Conservation (phyloP, 2,888 invertebrate species). For the Pseudolycoriella hygida region DNA sequence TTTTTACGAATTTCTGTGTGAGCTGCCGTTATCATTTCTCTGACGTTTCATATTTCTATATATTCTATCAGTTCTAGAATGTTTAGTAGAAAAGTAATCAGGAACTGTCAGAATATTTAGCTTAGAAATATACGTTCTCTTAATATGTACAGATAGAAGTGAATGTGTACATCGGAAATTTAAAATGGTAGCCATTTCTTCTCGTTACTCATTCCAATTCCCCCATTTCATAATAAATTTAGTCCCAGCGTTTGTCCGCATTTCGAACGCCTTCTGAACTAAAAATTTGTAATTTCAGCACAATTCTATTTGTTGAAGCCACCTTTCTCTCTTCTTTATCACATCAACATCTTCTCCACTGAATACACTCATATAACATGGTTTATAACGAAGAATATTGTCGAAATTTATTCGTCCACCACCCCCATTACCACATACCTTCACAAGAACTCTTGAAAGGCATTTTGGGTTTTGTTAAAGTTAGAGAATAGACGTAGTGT, state of each 20-base stretch:
- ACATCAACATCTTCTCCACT: slow-evolving; percentile 2
- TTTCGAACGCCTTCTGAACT: slow-evolving; percentile 7
- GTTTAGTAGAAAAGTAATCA: no score
- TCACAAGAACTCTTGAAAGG: slow-evolving; percentile 1
- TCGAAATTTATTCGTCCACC: background rate
- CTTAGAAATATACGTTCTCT: no score
- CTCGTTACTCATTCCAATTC: background rate
- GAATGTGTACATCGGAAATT: no score
- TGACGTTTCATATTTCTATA: no score
- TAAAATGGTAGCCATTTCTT: no score
- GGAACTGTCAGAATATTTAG: no score
- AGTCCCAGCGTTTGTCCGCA: background rate
- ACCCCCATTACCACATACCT: background rate
- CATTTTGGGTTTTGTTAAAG: slow-evolving; percentile 6
- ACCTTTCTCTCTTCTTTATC: slow-evolving; percentile 1
- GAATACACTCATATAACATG: background rate
- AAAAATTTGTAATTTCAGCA: slow-evolving; percentile 9
- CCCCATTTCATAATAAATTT: background rate
- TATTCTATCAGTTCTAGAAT: no score
- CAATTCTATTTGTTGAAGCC: slow-evolving; percentile 3
- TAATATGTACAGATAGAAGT: no score
- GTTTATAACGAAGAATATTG: no score
- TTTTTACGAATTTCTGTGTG: no score
- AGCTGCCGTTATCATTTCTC: no score
- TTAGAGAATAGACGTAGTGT: slow-evolving; percentile 8